A percentile compares a stretch with the other conserved stretches of the same genome.
Evolutionary conservation across 2,888 invertebrate species (phyloP).

Genomic region (Caenorhabditis virilis): DNA sequence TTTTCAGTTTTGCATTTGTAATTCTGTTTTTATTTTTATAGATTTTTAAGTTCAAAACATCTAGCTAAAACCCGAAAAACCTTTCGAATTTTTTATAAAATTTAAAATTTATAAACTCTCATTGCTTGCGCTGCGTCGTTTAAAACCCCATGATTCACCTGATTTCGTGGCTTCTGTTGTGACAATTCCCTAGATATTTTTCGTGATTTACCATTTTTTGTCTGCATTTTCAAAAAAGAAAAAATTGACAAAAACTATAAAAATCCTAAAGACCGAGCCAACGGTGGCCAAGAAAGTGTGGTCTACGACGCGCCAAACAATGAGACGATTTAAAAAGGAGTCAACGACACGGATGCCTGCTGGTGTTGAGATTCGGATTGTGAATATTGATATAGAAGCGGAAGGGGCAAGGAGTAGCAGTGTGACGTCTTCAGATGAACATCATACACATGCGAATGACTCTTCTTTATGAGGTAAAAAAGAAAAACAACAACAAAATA

Average conservation of each 20-base stretch:
- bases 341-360: slow-evolving; percentile 35
- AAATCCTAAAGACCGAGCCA: slow-evolving; percentile 55
- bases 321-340: slow-evolving; percentile 57
- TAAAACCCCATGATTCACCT: slow-evolving; percentile 10
- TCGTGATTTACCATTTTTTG: slow-evolving; percentile 7
- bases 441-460: slow-evolving; percentile 18
- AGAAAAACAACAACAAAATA: no score
- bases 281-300: slow-evolving; percentile 65
- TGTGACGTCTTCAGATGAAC: slow-evolving; percentile 23
- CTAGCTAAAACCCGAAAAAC: no score
- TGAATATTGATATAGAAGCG: slow-evolving; percentile 49
- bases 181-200: slow-evolving; percentile 6
- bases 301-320: slow-evolving; percentile 64
- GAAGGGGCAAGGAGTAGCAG: slow-evolving; percentile 41
- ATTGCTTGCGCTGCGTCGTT: slow-evolving; percentile 37
- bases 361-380: slow-evolving; percentile 46
- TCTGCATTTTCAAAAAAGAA: background rate
- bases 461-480: slow-evolving; percentile 29
- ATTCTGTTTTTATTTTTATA: background rate
- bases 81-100: no score
- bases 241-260: background rate
- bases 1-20: background rate
- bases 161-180: slow-evolving; percentile 24
- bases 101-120: no score
- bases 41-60: background rate